Base-by-base conservation (phyloP, 2,113 vertebrate genomes). In the Progne subis region DNA sequence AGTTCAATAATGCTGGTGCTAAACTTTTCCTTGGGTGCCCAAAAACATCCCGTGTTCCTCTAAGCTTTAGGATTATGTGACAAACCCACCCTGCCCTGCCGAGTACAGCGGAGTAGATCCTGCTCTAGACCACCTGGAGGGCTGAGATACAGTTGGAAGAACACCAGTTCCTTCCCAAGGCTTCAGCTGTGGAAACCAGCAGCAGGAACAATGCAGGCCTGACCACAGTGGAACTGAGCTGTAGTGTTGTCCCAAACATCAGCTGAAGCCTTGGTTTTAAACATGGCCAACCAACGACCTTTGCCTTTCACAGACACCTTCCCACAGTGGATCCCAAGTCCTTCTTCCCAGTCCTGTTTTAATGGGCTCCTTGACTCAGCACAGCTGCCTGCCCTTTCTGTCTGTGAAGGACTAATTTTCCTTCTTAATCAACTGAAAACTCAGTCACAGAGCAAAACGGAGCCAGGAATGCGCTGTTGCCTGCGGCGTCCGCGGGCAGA, bases 401-500 rank as follows among this genome's bases (percentile, higher is more conserved):
- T 28, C 39, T 18, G 16, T 23, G 43, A 65, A 82, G n/a, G 71
- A 32, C 34, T 71, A 2, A 23, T 88, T 85, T 77, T 53, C 20
- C 57, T 44, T 57, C 34, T 69, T 20, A 17, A 52, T 49, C 34
- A 50, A 34, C 46, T 16, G 24, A 52, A 77, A 80, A 71, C 56
- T 70, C 2, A 0, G 31, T 72, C 53, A 10, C 20, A 12, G 15
- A 19, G 53, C 14, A 12, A 18, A 71, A 18, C 0, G 0, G 67
- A 56, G 79, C 24, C 19, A 32, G 79, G 94, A 86, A 60, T 3
- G 9, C 2, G 21, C 52, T 25, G 2, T 26, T 25, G 84, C 3
- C 4, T 11, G 41, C 0, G 0, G 53, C 49, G 44, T 46, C 9
- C 0, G 0, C 0, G 0, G 41, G 50, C 7, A 15, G 52, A 49